Evolutionary conservation across 2,888 invertebrate genomes (phyloP), one percentile per base, ranked within the genome.

Genomic region (Drosophila rubida): DNA sequence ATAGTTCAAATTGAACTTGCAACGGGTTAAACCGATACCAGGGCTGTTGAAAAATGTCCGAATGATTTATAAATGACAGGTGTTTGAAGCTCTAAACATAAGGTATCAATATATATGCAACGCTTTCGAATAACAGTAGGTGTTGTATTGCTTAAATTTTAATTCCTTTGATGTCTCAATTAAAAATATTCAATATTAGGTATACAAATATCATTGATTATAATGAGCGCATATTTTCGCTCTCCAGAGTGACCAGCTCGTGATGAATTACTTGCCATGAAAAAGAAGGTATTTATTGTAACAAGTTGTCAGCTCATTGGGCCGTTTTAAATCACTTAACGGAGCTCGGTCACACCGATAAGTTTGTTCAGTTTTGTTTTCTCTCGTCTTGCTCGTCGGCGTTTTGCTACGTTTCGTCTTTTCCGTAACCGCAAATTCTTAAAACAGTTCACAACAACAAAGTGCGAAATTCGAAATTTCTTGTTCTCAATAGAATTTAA

Each of bases 391-490:
- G 79, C 67, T 75, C 69, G 87, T 86, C 80, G 87, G 84, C 80
- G 84, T 86, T 79, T 85, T 80, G 78, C 73, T 83, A 83, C 80
- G 80, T 80, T 80, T 76, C 77, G 84, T 80, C 65, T 80, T 83
- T 60, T 78, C 76, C 83, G 83, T 79, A 78, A 82, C 79, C 86
- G 72, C 83, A 76, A 79, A 64, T 76, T 75, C 68, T 79, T 50
- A 1, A 63, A 72, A 68, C 64, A 82, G 68, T 83, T 78, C 57
- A 58, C 64, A 69, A 69, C 72, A 71, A 65, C 57, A 46, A 59
- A 75, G 68, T 79, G 68, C 80, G 65, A 82, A 86, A 72, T 60
- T 73, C 51, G n/a, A 46, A 78, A 78, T 78, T 75, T 46, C 14
- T 30, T 62, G 53, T 78, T 42, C 62, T 63, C 57, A 69, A 68